A percentile compares a stretch with the other conserved stretches of the same genome.
Conservation (phyloP, 1,140 invertebrate genomes). For the Fopius arisanus region DNA sequence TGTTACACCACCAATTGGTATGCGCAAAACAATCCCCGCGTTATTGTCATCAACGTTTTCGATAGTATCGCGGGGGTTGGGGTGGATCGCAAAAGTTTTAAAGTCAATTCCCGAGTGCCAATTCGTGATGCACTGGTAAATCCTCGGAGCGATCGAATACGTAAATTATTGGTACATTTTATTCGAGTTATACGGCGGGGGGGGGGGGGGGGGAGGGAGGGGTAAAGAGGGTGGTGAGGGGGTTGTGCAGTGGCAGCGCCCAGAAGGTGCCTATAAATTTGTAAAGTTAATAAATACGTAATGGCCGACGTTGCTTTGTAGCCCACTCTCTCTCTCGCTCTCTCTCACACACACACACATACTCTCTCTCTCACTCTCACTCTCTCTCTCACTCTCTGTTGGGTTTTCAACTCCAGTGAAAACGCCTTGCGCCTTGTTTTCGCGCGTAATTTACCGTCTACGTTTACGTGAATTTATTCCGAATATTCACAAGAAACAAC, state of each 20-base stretch:
- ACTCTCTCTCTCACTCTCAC: slow-evolving; percentile 14
- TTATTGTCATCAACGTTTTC: not conserved
- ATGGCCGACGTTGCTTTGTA: slow-evolving; percentile 65
- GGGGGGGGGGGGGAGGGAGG: slow-evolving; percentile 37
- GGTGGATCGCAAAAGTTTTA: slow-evolving; percentile 7
- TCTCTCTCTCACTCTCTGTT: slow-evolving; percentile 18
- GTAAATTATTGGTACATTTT: slow-evolving; percentile 49
- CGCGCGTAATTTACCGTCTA: slow-evolving; percentile 4
- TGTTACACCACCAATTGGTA: slow-evolving; percentile 11
- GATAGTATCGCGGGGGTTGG: not conserved
- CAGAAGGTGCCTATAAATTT: slow-evolving; percentile 66
- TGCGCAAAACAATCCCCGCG: slow-evolving; percentile 8
- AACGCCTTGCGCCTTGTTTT: not conserved
- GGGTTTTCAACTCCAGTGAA: slow-evolving; percentile 31
- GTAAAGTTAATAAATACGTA: slow-evolving; percentile 67
- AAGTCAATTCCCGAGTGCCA: slow-evolving; percentile 28
- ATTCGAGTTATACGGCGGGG: slow-evolving; percentile 54
- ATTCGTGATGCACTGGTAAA: slow-evolving; percentile 28
- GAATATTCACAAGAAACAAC: slow-evolving; percentile 9
- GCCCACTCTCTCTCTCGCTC: slow-evolving; percentile 32
- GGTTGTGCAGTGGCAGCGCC: slow-evolving; percentile 45
- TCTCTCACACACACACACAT: too few species aligned
- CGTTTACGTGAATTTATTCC: not conserved
- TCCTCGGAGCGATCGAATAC: slow-evolving; percentile 29
- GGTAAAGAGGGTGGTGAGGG: slow-evolving; percentile 28